Conservation (phyloP, 1,140 invertebrate genomes). For the Drosophila suzukii region DNA sequence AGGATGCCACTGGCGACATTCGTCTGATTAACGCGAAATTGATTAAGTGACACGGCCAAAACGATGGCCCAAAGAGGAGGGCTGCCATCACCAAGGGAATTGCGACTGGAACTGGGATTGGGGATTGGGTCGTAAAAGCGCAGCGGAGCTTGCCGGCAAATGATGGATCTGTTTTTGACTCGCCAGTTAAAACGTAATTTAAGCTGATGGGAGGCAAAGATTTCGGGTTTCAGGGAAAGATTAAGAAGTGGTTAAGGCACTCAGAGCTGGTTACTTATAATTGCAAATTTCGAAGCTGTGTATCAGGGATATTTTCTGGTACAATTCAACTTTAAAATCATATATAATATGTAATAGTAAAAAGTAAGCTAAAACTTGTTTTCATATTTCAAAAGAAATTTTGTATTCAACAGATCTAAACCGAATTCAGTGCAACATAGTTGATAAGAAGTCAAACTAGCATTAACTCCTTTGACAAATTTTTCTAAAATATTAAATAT, state of each 20-base stretch:
- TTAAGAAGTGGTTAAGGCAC: constrained; percentile 8
- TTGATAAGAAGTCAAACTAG: too few relatives aligned
- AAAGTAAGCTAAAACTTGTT: too few relatives aligned
- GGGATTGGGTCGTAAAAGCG: constrained; percentile 31
- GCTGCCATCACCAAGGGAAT: background rate
- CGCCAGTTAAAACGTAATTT: constrained; percentile 36
- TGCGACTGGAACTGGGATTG: background rate
- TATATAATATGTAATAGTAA: too few relatives aligned
- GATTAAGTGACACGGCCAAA: constrained; percentile 74
- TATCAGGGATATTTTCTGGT: too few relatives aligned
- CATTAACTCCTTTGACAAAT: too few relatives aligned
- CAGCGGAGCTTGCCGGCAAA: constrained; percentile 24
- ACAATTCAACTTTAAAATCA: too few relatives aligned
- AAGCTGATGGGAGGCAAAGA: constrained; percentile 22
- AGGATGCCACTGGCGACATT: constrained; percentile 75
- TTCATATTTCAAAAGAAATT: too few relatives aligned
- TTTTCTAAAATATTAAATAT: too few relatives aligned
- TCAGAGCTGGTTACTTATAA: background rate
- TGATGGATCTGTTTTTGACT: constrained; percentile 47
- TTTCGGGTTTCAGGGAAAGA: constrained; percentile 17
- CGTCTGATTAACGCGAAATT: constrained; percentile 79
- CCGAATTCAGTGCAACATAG: too few relatives aligned
- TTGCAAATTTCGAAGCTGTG: background rate
- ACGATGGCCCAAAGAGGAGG: constrained; percentile 24
- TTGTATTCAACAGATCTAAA: too few relatives aligned